Percentiles rank a stretch among this genome's conserved stretches.
Evolutionary conservation across 2,797 vertebrate genomes (phyloP).

Genomic region (Vultur gryphus): DNA sequence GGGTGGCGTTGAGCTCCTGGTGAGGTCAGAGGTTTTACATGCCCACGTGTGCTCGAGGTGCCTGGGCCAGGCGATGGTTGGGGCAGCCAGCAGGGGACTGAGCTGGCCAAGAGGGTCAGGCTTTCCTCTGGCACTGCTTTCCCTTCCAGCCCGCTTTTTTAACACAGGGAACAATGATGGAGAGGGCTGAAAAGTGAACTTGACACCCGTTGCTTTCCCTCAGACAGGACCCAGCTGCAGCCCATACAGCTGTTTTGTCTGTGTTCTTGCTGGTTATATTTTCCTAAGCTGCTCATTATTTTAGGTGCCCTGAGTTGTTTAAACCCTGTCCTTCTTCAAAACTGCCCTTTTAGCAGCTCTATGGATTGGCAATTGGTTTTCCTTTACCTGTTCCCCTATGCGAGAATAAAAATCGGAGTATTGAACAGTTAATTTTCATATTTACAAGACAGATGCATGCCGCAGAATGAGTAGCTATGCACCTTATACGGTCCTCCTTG

Average conservation of each 20-base stretch:
- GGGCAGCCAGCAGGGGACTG: not conserved
- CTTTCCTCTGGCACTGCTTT: not conserved
- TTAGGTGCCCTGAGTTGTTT: not conserved
- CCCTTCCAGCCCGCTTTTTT: not conserved
- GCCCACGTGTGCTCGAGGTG: fast-evolving
- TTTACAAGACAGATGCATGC: not conserved
- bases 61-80: not conserved
- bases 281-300: slow-evolving; percentile 1
- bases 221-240: not conserved
- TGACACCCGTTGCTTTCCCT: not conserved
- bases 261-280: not conserved
- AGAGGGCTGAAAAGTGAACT: not conserved
- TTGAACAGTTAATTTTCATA: not conserved
- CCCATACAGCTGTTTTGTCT: not conserved
- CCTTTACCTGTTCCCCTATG: not conserved
- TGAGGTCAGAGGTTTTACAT: not conserved
- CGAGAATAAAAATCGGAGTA: not conserved
- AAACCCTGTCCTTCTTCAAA: not conserved
- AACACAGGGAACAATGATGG: not conserved
- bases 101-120: not conserved
- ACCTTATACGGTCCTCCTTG: not conserved
- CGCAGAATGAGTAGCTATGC: not conserved
- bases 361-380: not conserved
- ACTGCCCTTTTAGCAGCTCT: not conserved
- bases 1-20: not conserved